Conservation (phyloP, 2,888 invertebrate species). For the Adelphocoris suturalis region DNA sequence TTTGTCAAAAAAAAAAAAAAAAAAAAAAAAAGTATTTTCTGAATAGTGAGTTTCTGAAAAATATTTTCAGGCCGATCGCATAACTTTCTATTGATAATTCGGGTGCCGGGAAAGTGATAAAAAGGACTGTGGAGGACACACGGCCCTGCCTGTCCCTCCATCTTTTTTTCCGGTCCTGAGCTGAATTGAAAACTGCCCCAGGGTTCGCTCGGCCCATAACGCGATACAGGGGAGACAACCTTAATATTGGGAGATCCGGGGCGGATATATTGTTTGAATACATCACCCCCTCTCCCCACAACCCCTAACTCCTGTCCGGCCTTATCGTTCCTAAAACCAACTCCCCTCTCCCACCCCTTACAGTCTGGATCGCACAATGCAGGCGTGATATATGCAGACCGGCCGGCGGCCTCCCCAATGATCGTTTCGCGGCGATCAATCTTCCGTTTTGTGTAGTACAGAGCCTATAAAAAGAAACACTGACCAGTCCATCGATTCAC, state of each 20-base stretch:
- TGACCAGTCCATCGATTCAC: constrained; percentile 9
- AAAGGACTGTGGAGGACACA: not conserved
- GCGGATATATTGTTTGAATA: constrained; percentile 52
- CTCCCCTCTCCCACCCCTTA: too few relatives aligned
- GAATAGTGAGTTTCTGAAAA: too few relatives aligned
- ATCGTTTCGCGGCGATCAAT: constrained; percentile 34
- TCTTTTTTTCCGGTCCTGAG: not conserved
- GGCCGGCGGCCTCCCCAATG: not conserved
- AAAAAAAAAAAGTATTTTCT: too few relatives aligned
- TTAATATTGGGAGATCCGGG: constrained; percentile 46
- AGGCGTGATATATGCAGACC: constrained; percentile 17
- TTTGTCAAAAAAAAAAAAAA: too few relatives aligned
- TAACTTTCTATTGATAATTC: too few relatives aligned
- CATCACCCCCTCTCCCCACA: constrained; percentile 1
- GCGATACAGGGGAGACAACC: constrained; percentile 26
- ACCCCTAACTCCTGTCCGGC: not conserved
- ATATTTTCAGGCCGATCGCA: too few relatives aligned
- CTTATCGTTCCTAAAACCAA: constrained; percentile 20
- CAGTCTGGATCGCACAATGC: constrained; percentile 2
- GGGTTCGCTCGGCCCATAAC: not conserved
- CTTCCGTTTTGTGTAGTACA: constrained; percentile 45
- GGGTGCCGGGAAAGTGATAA: not conserved
- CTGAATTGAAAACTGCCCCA: constrained; percentile 38
- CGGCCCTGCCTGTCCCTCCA: too few relatives aligned
- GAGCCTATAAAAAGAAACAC: constrained; percentile 42